Evolutionary conservation across 1,140 invertebrate species (phyloP), one percentile per base, ranked within the genome.

Genomic region (Oreohelix idahoensis): DNA sequence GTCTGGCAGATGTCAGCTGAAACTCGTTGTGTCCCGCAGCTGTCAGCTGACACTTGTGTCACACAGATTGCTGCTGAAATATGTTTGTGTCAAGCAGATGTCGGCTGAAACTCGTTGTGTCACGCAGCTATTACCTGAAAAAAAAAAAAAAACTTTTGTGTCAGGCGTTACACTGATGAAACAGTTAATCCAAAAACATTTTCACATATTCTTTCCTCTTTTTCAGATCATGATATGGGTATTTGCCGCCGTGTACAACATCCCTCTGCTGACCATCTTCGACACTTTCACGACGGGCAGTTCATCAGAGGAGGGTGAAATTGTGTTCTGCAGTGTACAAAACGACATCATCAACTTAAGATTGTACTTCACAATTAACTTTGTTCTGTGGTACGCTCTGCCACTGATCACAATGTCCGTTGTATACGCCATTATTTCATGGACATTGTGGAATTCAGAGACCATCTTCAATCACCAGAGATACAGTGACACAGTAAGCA

Each of bases 371-470:
- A 89, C 88, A 1, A 78, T 83, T n/a, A 90, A 90, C 81, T 89
- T 92, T 71, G 74, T 90, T 4, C 58, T 91, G n/a, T 91, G 90
- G 96, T 98, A 98, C 92, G 94, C 95, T 36, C 93, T 97, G 10
- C 97, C 97, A 0, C 93, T 98, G 36, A 89, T 95, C 15, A 94
- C 96, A 38, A 97, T 98, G 82, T 94, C 96, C 70, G 96, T 95
- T 89, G 96, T 96, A 88, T 98, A 98, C 86, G 95, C 95, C 0
- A 95, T 96, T 42, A 97, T 98, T 74, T 87, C 90, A 0, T 80
- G 84, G 23, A 86, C 87, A 0, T 93, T 98, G 75, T 95, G 94
- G 91, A 79, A 83, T 35, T 73, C 71, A 0, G 71, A 11, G 13
- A 26, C 10, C 1, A 73, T 73, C 8, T 73, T 73, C n/a, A 23